Evolutionary conservation across 2,888 invertebrate species (phyloP), one percentile per base, ranked within the genome.

Genomic region (Andrena trimmerana): DNA sequence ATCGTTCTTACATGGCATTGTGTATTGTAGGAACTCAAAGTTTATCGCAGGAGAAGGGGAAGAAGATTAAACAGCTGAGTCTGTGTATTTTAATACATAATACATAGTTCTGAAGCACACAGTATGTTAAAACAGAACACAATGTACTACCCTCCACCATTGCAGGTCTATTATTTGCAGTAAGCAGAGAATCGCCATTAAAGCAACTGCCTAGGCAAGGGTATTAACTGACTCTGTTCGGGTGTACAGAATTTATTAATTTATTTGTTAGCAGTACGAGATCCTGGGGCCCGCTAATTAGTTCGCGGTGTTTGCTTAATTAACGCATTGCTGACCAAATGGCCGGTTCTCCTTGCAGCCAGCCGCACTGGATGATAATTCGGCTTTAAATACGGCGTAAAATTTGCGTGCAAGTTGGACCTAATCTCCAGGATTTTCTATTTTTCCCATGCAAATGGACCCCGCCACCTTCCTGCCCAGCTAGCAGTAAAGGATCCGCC

Each of bases 231-330:
- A 33, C 48, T 16, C n/a, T 27, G 65, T 77, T 65, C 29, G 24
- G n/a, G 8, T 3, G 6, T 2, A 52, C 7, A 52, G 50, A 80
- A 70, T 66, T 66, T 70, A 70, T 80, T 80, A 70, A 80, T 80
- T 80, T 80, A 66, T 80, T 77, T 70, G 79, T 20, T 36, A 54
- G 20, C 57, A 2, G 24, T 6, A 36, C 52, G 27, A 52, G 48
- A 70, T 77, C 16, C 52, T 3, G 27, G 65, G 7, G 29, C 27
- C 24, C 63, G 10, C 68, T 76, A 79, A 79, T 50, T 54, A 79
- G 54, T 48, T 62, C 52, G 78, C 16, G 72, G 57, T 72, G 57
- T 78, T 72, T 65, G 68, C 62, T 62, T 67, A 81, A 72, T 81
- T 79, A 73, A 78, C 63, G n/a, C 29, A 36, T 36, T 10, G 48